Evolutionary conservation across 2,113 vertebrate genomes (phyloP).

Genomic region (Malurus cyaneus): DNA sequence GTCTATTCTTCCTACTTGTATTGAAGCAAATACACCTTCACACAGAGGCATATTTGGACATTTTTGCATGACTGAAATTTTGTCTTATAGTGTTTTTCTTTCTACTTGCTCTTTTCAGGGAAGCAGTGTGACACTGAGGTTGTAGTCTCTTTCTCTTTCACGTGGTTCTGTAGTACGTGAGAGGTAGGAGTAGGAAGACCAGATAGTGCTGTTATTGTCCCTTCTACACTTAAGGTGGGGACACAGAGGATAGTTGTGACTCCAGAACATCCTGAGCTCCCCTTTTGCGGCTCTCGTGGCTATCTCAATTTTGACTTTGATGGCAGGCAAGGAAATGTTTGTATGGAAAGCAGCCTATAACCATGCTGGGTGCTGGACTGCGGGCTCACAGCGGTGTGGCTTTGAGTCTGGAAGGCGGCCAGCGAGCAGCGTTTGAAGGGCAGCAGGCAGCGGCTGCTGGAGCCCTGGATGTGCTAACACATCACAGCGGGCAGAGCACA

Average conservation of each 20-base stretch:
- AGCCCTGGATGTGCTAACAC: background rate
- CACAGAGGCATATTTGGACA: background rate
- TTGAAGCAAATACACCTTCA: background rate
- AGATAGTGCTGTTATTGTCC: accelerated
- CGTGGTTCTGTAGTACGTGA: background rate
- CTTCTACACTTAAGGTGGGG: background rate
- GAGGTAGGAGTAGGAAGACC: background rate
- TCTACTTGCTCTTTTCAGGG: background rate
- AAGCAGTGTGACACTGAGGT: background rate
- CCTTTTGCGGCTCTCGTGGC: background rate
- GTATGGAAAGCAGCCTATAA: background rate
- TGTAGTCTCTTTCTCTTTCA: background rate
- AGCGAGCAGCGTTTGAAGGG: accelerated
- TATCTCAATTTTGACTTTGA: background rate
- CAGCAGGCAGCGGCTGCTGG: background rate
- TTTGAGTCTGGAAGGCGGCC: background rate
- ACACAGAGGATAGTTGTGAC: no score
- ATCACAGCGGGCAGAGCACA: background rate
- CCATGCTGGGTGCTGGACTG: background rate
- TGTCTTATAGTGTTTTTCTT: background rate
- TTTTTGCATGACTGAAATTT: background rate
- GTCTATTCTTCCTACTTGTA: background rate
- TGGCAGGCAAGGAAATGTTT: accelerated
- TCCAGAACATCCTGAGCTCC: background rate
- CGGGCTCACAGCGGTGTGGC: background rate